These are phyloP conservation scores for Drosophila albomicans DNA, from an alignment of 1,140 invertebrate species.

Conservation along the genomic window DNA sequence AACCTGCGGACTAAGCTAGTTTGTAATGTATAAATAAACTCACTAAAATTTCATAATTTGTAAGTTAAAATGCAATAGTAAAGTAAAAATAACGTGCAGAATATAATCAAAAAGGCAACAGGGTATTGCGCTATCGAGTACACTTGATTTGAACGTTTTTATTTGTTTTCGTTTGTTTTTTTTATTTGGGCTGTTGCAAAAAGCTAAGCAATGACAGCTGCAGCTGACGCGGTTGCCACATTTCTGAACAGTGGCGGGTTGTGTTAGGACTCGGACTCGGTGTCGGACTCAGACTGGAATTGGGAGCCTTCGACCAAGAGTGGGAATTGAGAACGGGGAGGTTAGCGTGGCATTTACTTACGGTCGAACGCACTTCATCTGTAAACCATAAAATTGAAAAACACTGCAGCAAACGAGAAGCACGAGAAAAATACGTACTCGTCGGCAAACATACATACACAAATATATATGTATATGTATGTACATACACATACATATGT, in stretches of 20 bases:
- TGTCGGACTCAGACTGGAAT: too few relatives aligned
- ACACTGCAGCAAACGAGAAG: slow-evolving; percentile 47
- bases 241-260: slow-evolving; percentile 1
- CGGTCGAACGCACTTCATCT: slow-evolving; percentile 81
- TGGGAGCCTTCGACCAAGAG: background rate
- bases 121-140: background rate
- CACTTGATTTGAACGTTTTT: background rate
- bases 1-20: too few relatives aligned
- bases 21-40: too few relatives aligned
- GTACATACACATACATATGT: background rate
- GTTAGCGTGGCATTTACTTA: slow-evolving; percentile 67
- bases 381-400: slow-evolving; percentile 83
- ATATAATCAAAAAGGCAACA: background rate
- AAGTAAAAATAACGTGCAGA: too few relatives aligned
- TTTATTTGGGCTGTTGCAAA: slow-evolving; percentile 51
- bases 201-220: slow-evolving; percentile 79
- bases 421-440: slow-evolving; percentile 9
- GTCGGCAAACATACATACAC: too few relatives aligned
- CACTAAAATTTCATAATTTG: too few relatives aligned
- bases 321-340: background rate
- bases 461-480: background rate
- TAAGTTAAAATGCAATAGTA: too few relatives aligned
- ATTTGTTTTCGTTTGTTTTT: slow-evolving; percentile 25
- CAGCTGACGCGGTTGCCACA: slow-evolving; percentile 66
- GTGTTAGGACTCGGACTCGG: too few relatives aligned